Conservation (phyloP, 2,113 vertebrate genomes). For the Oreotragus oreotragus region DNA sequence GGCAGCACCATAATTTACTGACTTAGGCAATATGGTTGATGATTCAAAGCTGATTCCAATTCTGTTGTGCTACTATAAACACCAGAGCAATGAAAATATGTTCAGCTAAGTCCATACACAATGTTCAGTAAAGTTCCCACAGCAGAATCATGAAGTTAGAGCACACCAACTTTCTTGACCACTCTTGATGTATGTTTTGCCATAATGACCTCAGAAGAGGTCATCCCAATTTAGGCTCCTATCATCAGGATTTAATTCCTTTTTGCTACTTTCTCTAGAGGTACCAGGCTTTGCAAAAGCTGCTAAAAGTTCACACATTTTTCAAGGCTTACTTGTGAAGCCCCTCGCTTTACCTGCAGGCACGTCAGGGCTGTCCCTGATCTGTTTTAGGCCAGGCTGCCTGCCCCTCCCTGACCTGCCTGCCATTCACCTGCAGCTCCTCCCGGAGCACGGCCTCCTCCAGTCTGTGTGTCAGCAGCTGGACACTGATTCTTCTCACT, state of each 20-base stretch:
- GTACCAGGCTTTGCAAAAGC: not conserved
- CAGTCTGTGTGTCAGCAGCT: too few species aligned
- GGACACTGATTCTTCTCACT: too few species aligned
- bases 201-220: not conserved
- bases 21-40: not conserved
- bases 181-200: not conserved
- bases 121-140: not conserved
- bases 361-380: too few species aligned
- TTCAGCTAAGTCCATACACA: not conserved
- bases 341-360: too few species aligned
- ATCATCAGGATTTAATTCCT: not conserved
- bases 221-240: not conserved
- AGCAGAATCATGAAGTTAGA: not conserved
- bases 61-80: not conserved
- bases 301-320: not conserved
- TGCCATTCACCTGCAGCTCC: too few species aligned
- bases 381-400: constrained; percentile 5
- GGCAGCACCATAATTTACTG: not conserved
- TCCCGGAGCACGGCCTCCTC: too few species aligned
- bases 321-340: too few species aligned
- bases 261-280: not conserved
- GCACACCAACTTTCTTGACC: too few species aligned
- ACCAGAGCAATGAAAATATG: not conserved
- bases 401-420: too few species aligned
- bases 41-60: not conserved